Evolutionary conservation across 2,797 vertebrate genomes (phyloP).

Genomic region (Pangasius macronema): DNA sequence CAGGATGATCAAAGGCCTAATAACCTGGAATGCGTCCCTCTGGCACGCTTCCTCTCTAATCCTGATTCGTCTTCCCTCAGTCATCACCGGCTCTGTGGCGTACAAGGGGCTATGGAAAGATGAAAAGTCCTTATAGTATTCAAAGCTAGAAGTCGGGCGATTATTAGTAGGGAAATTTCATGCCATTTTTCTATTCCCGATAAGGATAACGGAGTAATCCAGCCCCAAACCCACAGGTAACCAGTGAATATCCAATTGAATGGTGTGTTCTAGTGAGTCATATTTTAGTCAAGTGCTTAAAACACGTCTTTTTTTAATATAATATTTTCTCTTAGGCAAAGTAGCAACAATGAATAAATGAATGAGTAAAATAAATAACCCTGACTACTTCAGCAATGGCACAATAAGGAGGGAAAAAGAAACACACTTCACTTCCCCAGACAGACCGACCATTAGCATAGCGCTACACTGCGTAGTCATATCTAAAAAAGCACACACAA

Average conservation of each 20-base stretch:
- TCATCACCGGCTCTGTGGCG: conserved; percentile 11
- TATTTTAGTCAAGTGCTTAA: no score
- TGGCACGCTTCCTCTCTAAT: conserved; percentile 41
- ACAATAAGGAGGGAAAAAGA: not conserved
- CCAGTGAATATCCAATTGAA: not conserved
- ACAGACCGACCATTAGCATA: not conserved
- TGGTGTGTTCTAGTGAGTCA: not conserved
- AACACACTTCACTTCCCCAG: not conserved
- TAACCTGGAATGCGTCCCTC: conserved; percentile 54
- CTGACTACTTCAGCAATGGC: not conserved
- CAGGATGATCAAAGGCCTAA: conserved; percentile 58
- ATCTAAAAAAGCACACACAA: not conserved
- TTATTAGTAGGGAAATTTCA: conserved; percentile 29
- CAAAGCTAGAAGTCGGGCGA: conserved; percentile 19
- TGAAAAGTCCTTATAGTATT: conserved; percentile 29
- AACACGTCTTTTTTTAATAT: not conserved
- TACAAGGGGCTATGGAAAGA: conserved; percentile 13
- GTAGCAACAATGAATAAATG: not conserved
- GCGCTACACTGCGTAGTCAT: not conserved
- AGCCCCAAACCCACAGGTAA: not conserved
- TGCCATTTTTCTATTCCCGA: not conserved
- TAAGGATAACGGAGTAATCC: conserved; percentile 15
- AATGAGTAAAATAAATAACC: not conserved
- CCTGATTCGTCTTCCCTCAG: conserved; percentile 35
- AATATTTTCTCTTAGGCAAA: not conserved